Base-by-base conservation (phyloP, 1,140 invertebrate species). In the Hycleus cichorii region DNA sequence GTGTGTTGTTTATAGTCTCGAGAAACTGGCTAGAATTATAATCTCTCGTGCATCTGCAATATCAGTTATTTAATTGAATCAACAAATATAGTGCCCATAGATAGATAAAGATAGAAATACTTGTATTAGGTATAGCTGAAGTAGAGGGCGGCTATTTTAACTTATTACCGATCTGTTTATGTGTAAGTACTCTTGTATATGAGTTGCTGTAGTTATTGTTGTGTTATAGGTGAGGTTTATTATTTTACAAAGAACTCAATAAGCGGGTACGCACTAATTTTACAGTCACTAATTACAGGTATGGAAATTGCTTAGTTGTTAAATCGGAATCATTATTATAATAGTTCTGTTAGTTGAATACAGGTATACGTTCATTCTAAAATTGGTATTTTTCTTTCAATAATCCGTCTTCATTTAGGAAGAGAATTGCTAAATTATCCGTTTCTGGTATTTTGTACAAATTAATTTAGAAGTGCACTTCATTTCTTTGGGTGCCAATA, bases 41-140 rank as follows among this genome's bases (percentile, higher is more conserved):
- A 47, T 38, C 39, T 52, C 53, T 55, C 53, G 53, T 56, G 53
- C 53, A 56, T 56, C 53, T 48, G 39, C 53, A 12, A 56, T 56
- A 56, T 56, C 53, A 45, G 53, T 56, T 56, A 43, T 56, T 56
- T 56, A 56, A 56, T 56, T 56, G 53, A 56, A 56, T 56, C 53
- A 56, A 45, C 53, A 56, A 56, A 56, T 46, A 26, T 32, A 32
- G 32, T 32, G 32, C 32, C 32, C 32, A 32, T 5, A 32, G 32
- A 32, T 32, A 32, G 32, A 32, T 5, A 32, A 32, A 32, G 32
- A 32, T 32, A 32, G 7, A 32, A 4, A 32, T 32, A 5, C 4
- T 32, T 32, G 32, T 32, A 32, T 32, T 32, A 32, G 32, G 32
- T 32, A 32, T 32, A 32, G 32, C 18, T 32, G 32, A 7, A 32